These are phyloP conservation scores for Lycaon pictus DNA, from an alignment of 2,113 vertebrate genomes.

Conservation along the genomic window DNA sequence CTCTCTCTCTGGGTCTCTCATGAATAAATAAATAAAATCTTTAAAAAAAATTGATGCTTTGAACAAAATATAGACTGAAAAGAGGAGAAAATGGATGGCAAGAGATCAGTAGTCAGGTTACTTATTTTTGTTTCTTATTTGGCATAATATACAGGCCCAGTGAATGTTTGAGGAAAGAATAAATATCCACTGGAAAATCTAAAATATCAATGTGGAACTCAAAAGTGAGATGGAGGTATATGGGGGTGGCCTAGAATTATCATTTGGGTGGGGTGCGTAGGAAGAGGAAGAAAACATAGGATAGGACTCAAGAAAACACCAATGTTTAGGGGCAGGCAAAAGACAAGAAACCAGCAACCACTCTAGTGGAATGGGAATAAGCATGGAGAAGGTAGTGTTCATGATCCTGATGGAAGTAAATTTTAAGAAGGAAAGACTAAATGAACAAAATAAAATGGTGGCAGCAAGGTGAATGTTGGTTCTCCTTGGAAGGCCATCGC, in stretches of 20 bases:
- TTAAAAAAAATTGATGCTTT: not conserved
- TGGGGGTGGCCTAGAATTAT: not conserved
- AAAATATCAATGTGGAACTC: not conserved
- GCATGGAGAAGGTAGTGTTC: not conserved
- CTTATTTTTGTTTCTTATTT: slow-evolving; percentile 19
- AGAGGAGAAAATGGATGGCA: not conserved
- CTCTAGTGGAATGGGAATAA: not conserved
- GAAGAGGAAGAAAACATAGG: not conserved
- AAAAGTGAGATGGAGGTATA: not conserved
- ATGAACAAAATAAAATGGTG: not conserved
- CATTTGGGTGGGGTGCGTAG: not conserved
- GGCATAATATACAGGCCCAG: not conserved
- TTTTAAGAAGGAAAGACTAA: not conserved
- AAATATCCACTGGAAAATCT: not conserved
- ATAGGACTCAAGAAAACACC: not conserved
- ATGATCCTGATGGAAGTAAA: not conserved
- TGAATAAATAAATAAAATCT: too few relatives aligned
- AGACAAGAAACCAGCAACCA: not conserved
- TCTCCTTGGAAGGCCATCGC: not conserved
- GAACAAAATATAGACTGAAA: not conserved
- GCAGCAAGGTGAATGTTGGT: not conserved
- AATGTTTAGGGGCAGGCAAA: not conserved
- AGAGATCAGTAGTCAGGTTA: not conserved
- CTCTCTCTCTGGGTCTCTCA: too few relatives aligned
- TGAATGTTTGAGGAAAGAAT: not conserved